Conservation (phyloP, 2,797 vertebrate species). For the Morus bassanus region DNA sequence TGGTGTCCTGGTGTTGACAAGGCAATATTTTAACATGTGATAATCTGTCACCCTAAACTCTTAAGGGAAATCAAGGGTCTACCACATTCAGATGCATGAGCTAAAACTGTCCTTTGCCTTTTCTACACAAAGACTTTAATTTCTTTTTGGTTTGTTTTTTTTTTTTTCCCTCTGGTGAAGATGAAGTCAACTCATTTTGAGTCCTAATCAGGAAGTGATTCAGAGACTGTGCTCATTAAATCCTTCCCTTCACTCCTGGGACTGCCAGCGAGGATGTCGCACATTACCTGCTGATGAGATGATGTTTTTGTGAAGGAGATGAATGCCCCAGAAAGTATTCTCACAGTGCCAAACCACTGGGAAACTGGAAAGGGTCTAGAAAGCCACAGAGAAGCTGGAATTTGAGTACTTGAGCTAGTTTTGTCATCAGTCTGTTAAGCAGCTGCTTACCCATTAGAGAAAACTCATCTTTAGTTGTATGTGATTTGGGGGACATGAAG, state of each 20-base stretch:
- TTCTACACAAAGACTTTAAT: not conserved
- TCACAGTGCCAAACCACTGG: not conserved
- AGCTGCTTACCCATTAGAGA: not conserved
- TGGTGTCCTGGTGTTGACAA: not conserved
- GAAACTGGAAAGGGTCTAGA: not conserved
- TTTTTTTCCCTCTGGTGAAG: not conserved
- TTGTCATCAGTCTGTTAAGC: not conserved
- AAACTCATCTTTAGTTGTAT: not conserved
- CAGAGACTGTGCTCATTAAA: conserved; percentile 48
- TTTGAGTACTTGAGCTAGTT: not conserved
- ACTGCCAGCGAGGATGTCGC: conserved; percentile 38
- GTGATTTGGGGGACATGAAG: not conserved
- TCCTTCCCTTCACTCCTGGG: conserved; percentile 43
- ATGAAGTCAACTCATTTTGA: conserved; percentile 42
- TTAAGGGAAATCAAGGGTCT: not conserved
- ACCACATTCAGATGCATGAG: not conserved
- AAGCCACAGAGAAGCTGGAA: not conserved
- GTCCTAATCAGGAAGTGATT: conserved; percentile 58
- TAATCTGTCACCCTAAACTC: not conserved
- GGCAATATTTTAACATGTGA: not conserved
- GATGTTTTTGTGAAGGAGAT: conserved; percentile 27
- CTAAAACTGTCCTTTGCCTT: not conserved
- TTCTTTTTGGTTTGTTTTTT: not conserved
- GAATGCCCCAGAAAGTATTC: conserved; percentile 39
- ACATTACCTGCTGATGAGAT: conserved; percentile 55